Evolutionary conservation across 2,888 invertebrate species (phyloP), one percentile per base, ranked within the genome.

Genomic region (Meiosimyza platycephala): DNA sequence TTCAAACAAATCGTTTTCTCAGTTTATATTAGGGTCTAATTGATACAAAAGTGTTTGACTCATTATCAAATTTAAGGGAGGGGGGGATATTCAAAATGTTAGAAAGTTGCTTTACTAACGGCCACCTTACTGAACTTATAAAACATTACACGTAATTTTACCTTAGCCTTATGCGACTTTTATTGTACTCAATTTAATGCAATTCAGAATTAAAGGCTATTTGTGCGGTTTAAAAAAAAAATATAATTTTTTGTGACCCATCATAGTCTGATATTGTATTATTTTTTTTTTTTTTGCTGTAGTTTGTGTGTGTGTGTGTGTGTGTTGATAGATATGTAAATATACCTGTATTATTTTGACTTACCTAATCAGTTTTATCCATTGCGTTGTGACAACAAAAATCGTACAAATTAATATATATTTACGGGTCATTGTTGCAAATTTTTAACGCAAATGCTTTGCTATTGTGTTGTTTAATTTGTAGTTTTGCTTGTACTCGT

Each of bases 381-480:
- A 51, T 51, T 51, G 57, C 48, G 48, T 59, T 59, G 71, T 57
- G 50, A 72, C 15, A 48, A 65, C 16, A 64, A 71, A 40, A 57
- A 65, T 64, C 71, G 75, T 72, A 54, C 75, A 13, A 59, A 68
- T 51, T 15, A 50, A 50, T 48, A 67, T 18, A 64, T 69, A 64
- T 9, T 28, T 77, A 67, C 76, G 64, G 28, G n/a, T 33, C 68
- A 69, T 72, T 67, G 51, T 75, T 68, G 65, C 47, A 62, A 54
- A 62, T 40, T 62, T 15, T 67, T 74, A 57, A 40, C 22, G 48
- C 18, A 18, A 6, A 33, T 55, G 28, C 4, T 28, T 28, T 2
- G 18, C 22, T 40, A 9, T 70, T 54, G 51, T 60, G 47, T 62
- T 57, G 15, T 59, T 62, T 47, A 33, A 51, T 16, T 64, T 28